Percentiles rank a stretch among this genome's conserved stretches.
phyloP scores from a whole-genome alignment of 2,797 vertebrate species.

The Clarias fuscus region DNA sequence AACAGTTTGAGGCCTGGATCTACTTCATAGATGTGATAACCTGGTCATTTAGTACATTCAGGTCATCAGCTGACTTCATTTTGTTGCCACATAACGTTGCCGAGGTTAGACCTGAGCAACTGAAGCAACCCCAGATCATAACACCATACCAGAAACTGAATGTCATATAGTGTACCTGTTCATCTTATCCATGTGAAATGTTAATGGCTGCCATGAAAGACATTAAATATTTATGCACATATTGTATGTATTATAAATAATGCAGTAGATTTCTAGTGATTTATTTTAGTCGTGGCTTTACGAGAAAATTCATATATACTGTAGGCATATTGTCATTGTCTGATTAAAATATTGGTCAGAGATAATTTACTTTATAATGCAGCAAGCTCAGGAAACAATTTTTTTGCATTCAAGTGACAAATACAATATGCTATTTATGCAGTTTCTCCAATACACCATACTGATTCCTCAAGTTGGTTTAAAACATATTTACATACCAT shows the following conservation, averaged over 20 bases:
- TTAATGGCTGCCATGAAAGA: background rate
- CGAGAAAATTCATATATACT: background rate
- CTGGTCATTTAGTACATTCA: too few species aligned
- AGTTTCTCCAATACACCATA: background rate
- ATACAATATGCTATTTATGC: background rate
- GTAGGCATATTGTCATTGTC: background rate
- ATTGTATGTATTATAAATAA: constrained; percentile 20
- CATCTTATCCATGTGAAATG: background rate
- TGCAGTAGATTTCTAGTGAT: background rate
- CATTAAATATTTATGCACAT: background rate
- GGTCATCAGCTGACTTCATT: too few species aligned
- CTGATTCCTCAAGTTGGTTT: background rate
- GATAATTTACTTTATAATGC: background rate
- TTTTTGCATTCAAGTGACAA: constrained; percentile 2
- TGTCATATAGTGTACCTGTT: background rate
- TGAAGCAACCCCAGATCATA: too few species aligned
- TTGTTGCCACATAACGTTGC: too few species aligned
- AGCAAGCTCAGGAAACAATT: background rate
- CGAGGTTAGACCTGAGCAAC: too few species aligned
- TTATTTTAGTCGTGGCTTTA: constrained; percentile 7
- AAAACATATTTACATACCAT: background rate
- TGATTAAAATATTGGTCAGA: constrained; percentile 19
- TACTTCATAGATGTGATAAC: too few species aligned
- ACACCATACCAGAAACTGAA: too few species aligned
- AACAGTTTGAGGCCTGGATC: too few species aligned